Percentiles rank a stretch among this genome's conserved stretches.
Evolutionary conservation across 2,888 invertebrate genomes (phyloP).

Genomic region (Idaea aversata): DNA sequence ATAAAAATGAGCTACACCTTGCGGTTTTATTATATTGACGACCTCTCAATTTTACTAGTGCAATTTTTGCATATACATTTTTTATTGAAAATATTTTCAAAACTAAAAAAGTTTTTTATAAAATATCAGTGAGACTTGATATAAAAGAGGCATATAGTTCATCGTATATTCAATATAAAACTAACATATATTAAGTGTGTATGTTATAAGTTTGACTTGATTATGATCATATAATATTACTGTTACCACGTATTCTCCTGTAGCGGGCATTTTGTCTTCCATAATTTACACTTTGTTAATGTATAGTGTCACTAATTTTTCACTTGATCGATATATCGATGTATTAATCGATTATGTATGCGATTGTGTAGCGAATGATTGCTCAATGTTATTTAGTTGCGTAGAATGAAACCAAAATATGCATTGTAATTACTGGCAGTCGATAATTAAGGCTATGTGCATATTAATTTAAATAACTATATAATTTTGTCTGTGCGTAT

Average conservation of each 20-base stretch:
- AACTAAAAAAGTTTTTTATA: neutral
- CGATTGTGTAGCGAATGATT: conserved; percentile 36
- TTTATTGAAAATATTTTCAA: no score
- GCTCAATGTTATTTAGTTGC: conserved; percentile 74
- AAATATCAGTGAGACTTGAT: neutral
- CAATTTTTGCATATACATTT: no score
- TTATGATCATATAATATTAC: neutral
- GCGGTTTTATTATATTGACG: neutral
- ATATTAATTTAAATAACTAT: conserved; percentile 14
- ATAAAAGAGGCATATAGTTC: neutral
- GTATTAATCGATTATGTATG: conserved; percentile 17
- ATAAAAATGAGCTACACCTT: neutral
- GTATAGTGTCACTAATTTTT: conserved; percentile 53
- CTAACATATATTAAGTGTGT: neutral
- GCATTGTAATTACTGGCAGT: conserved; percentile 42
- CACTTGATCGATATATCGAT: neutral
- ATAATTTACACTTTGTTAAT: conserved; percentile 62
- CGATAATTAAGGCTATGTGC: conserved; percentile 19
- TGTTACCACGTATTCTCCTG: conserved; percentile 59
- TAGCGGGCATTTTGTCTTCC: conserved; percentile 72
- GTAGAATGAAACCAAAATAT: conserved; percentile 58
- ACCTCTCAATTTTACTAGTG: neutral
- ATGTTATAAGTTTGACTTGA: neutral
- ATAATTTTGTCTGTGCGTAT: conserved; percentile 7
- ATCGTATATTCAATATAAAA: neutral